Evolutionary conservation across 2,797 vertebrate genomes (phyloP).

Genomic region (Salmo trutta): DNA sequence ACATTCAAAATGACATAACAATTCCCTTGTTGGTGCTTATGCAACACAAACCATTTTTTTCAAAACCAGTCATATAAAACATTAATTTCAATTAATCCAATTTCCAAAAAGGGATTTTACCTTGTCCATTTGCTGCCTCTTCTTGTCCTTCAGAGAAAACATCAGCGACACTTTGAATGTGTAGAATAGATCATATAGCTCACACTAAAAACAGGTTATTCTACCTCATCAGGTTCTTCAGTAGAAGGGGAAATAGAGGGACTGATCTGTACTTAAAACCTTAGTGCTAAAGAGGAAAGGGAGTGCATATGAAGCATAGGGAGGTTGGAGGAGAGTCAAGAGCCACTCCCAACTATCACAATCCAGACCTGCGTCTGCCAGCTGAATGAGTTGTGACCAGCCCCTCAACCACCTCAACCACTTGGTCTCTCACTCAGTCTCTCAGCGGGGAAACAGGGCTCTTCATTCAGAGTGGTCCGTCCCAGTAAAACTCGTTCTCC

Average conservation of each 20-base stretch:
- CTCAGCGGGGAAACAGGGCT: neutral
- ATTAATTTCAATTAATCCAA: no score
- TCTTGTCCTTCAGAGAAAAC: constrained; percentile 44
- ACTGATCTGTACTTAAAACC: neutral
- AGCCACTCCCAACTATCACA: constrained; percentile 14
- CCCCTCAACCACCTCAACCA: neutral
- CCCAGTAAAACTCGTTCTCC: neutral
- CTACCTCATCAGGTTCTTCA: constrained; percentile 8
- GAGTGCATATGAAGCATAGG: neutral
- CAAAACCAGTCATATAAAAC: neutral
- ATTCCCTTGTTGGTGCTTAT: constrained; percentile 33
- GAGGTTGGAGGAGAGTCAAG: neutral
- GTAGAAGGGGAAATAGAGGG: neutral
- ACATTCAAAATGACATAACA: constrained; percentile 21
- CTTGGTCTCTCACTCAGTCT: neutral
- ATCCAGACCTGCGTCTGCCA: constrained; percentile 20
- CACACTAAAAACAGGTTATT: constrained; percentile 22
- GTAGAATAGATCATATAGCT: constrained; percentile 28
- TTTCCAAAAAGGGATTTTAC: neutral
- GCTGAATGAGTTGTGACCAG: constrained; percentile 22
- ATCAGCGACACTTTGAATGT: constrained; percentile 47
- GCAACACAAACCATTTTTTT: constrained; percentile 13
- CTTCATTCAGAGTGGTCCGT: neutral
- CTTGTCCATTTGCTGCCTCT: neutral
- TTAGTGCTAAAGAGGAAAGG: neutral